A percentile compares a stretch with the other conserved stretches of the same genome.
Conservation (phyloP, 30 jellyfish, hydroid and myxozoan genomes). For the Chironex yamaguchii region DNA sequence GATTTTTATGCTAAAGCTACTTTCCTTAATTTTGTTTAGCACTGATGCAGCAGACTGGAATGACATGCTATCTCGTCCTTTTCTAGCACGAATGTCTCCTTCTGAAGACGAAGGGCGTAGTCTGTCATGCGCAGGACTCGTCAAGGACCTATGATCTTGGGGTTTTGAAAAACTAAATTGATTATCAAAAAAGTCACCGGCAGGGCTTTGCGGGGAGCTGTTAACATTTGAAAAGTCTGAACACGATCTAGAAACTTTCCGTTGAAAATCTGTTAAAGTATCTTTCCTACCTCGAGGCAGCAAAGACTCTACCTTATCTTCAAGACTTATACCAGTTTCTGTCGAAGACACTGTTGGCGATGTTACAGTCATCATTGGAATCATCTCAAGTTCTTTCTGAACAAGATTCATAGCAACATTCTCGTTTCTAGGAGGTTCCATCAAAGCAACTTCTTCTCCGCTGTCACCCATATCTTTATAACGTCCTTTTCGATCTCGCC, state of each 20-base stretch:
- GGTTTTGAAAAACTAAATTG: background rate
- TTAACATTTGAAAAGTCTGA: background rate
- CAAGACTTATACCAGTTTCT: background rate
- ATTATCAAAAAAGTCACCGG: background rate
- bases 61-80: background rate
- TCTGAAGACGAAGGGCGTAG: background rate
- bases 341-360: background rate
- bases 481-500: background rate
- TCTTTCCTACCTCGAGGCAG: background rate
- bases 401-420: background rate
- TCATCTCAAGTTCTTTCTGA: background rate
- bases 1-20: background rate
- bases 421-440: background rate
- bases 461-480: background rate
- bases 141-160: background rate
- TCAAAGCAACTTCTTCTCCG: background rate
- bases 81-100: background rate
- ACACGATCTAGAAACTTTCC: background rate
- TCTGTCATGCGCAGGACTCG: background rate
- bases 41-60: background rate
- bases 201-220: background rate
- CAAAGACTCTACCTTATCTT: background rate
- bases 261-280: background rate
- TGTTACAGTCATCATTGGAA: background rate
- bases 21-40: background rate